Evolutionary conservation across 2,797 vertebrate species (phyloP), one percentile per base, ranked within the genome.

Genomic region (Varecia variegata): DNA sequence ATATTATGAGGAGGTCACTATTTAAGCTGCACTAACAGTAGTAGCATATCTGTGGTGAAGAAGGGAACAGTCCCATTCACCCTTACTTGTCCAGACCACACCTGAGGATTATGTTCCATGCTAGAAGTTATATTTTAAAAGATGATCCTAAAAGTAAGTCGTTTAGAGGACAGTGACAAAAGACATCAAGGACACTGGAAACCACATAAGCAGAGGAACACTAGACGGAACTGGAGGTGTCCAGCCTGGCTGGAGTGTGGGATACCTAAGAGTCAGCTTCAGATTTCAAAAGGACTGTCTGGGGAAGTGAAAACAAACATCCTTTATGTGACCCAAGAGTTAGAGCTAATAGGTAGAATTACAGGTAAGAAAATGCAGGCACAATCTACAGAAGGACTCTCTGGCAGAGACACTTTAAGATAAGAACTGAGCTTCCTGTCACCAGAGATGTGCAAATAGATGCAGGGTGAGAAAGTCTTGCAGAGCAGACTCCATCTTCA

Each of bases 301-400:
- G 47, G 45, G 25, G 32, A 43, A 80, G 20, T 27, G 13, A 71
- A 84, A 92, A 80, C 0, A 50, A 47, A 85, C 7, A 45, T 8
- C 30, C 2, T 81, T 70, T 62, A 43, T 54, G 27, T 25, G n/a
- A 71, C n/a, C 14, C 67, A 56, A 81, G 47, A 35, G 12, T 87
- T 87, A 88, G 60, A 77, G 32, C 2, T 77, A 88, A 18, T 35
- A 50, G 21, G 54, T 52, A 8, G 68, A 70, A 89, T 73, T 17
- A 52, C 7, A 90, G 35, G 50, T 47, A 56, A 93, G 70, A 92
- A 93, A 80, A 65, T 38, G 7, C 9, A 93, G 50, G 35, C 14
- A 73, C 13, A 7, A 40, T 40, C 52, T 45, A 32, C 23, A 74
- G 67, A 84, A 92, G 27, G 82, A 68, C 62, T 73, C 77, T 65